Conservation (phyloP, 2,113 vertebrate species). For the Orthonyx spaldingii region DNA sequence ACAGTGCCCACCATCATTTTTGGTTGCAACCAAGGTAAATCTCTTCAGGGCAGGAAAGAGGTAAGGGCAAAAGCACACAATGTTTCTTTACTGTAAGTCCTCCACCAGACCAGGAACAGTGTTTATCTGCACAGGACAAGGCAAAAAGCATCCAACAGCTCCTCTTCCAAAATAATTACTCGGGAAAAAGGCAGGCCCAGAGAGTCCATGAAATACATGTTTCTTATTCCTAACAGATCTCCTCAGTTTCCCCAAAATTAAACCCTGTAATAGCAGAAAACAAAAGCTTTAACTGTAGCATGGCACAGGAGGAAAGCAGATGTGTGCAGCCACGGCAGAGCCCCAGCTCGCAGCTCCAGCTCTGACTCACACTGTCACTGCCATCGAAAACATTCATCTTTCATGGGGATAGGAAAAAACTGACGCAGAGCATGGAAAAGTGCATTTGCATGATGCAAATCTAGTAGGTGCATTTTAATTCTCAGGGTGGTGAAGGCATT, state of each 20-base stretch:
- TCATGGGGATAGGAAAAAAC: neutral
- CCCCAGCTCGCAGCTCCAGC: neutral
- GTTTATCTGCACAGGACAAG: neutral
- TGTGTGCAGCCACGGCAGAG: neutral
- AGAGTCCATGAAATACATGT: neutral
- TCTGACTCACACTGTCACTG: neutral
- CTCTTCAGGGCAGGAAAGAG: neutral
- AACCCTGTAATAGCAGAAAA: neutral
- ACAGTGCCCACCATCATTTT: neutral
- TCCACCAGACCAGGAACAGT: neutral
- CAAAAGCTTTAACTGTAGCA: neutral
- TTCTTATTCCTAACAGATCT: neutral
- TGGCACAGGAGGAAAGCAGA: neutral
- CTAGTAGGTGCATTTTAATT: neutral
- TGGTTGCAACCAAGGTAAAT: neutral
- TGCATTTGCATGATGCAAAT: neutral
- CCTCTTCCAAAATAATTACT: neutral
- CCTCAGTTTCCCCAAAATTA: neutral
- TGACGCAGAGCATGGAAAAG: neutral
- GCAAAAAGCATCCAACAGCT: neutral
- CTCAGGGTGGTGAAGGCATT: neutral
- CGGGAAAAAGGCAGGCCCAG: neutral
- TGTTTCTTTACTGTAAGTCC: neutral
- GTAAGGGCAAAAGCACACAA: neutral
- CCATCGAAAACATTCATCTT: neutral